phyloP scores from a whole-genome alignment of 1,140 invertebrate genomes.

The Lineus longissimus region DNA sequence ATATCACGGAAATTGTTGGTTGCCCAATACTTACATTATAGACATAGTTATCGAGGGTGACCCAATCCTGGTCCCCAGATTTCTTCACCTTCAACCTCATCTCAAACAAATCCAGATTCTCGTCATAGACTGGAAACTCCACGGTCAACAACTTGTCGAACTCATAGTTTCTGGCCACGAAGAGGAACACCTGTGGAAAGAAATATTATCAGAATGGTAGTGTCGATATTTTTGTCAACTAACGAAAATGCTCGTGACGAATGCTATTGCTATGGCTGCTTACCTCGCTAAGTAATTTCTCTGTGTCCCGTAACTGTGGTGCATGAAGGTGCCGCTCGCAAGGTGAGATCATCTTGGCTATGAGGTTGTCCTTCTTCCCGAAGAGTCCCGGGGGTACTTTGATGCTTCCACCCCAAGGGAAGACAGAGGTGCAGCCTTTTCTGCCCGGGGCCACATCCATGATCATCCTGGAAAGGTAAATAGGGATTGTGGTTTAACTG shows the following conservation, averaged over 20 bases:
- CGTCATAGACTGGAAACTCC: neutral
- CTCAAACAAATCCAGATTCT: neutral
- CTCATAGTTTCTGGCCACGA: neutral
- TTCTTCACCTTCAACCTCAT: neutral
- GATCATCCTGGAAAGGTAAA: conserved; percentile 5
- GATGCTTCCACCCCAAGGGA: conserved; percentile 35
- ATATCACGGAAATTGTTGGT: no score
- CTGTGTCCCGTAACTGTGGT: conserved; percentile 26
- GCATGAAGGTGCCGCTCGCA: conserved; percentile 31
- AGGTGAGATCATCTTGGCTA: conserved; percentile 33
- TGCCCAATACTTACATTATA: conserved; percentile 6
- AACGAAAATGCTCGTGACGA: no score
- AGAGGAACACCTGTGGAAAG: neutral
- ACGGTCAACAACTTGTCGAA: neutral
- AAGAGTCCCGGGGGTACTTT: conserved; percentile 32
- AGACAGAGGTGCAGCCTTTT: conserved; percentile 35
- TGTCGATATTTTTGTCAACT: no score
- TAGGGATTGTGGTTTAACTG: no score
- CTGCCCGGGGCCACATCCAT: conserved; percentile 24
- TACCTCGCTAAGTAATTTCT: conserved; percentile 37
- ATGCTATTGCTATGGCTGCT: no score
- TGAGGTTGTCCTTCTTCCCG: conserved; percentile 35
- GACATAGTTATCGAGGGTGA: neutral
- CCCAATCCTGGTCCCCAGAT: neutral
- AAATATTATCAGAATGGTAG: neutral